Percentiles rank a stretch among this genome's conserved stretches.
Conservation (phyloP, 1,140 invertebrate genomes). For the Nylanderia fulva region DNA sequence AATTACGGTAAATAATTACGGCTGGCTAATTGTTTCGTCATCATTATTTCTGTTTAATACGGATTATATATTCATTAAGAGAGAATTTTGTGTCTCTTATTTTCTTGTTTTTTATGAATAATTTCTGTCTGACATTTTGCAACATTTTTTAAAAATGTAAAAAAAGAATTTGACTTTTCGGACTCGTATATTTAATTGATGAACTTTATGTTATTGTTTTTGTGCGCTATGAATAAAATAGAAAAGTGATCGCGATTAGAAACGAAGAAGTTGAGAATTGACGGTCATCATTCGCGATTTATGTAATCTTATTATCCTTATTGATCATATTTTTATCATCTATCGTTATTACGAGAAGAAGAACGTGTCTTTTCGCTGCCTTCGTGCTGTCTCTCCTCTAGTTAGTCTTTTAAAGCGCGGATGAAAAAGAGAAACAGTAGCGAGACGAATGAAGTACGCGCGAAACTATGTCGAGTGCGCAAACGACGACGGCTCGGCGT, state of each 20-base stretch:
- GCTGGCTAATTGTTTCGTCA: background rate
- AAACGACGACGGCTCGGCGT: conserved; percentile 6
- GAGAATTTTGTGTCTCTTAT: background rate
- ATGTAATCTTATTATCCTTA: background rate
- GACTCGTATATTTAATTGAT: background rate
- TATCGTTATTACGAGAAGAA: conserved; percentile 18
- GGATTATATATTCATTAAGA: background rate
- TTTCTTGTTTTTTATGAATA: conserved; percentile 14
- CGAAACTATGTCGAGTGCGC: conserved; percentile 14
- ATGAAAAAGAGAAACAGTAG: conserved; percentile 6
- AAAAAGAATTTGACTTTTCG: background rate
- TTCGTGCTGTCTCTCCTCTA: background rate
- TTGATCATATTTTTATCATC: conserved; percentile 37
- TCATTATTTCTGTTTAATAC: background rate
- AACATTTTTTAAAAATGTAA: background rate
- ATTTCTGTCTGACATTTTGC: background rate
- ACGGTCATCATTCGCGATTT: conserved; percentile 26
- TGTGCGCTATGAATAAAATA: background rate
- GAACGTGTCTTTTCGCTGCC: conserved; percentile 1
- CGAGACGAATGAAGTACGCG: conserved; percentile 36
- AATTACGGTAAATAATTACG: conserved; percentile 20
- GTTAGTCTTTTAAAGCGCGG: background rate
- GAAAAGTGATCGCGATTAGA: background rate
- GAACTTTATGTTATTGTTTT: background rate
- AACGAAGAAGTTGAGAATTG: conserved; percentile 32